Conservation (phyloP, 1,140 invertebrate species). For the Bombus pascuorum region DNA sequence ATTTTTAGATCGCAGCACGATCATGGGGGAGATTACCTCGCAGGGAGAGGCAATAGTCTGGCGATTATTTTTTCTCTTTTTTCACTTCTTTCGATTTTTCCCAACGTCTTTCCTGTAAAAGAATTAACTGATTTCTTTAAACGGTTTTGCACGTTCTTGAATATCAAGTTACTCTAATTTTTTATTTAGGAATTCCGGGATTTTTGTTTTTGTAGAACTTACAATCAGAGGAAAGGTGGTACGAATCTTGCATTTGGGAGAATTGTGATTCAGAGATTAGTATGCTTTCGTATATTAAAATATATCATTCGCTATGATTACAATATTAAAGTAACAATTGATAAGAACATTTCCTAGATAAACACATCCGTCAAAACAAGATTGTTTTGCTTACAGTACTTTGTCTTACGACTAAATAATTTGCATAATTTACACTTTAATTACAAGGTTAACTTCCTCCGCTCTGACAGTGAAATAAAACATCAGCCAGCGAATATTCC, state of each 20-base stretch:
- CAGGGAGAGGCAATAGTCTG: not conserved
- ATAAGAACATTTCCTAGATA: too few species aligned
- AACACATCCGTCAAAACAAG: too few species aligned
- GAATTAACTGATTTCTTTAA: not conserved
- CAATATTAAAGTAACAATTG: too few species aligned
- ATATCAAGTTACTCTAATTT: too few species aligned
- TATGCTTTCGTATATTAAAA: not conserved
- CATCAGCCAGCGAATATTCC: not conserved
- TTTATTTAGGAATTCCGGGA: too few species aligned
- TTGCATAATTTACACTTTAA: not conserved
- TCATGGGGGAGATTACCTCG: constrained; percentile 6
- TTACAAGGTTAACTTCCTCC: not conserved
- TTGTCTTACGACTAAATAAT: not conserved
- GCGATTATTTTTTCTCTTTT: constrained; percentile 16
- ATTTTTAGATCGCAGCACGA: constrained; percentile 34
- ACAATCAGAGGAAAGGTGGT: too few species aligned
- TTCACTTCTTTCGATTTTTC: not conserved
- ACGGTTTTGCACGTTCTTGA: too few species aligned
- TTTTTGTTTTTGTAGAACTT: too few species aligned
- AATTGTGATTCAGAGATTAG: too few species aligned
- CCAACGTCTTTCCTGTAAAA: not conserved
- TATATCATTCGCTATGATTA: not conserved
- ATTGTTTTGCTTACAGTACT: too few species aligned
- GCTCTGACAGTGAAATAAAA: not conserved
- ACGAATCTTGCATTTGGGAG: too few species aligned